Evolutionary conservation across 2,888 invertebrate species (phyloP), one percentile per base, ranked within the genome.

Genomic region (Drosophila monieri): DNA sequence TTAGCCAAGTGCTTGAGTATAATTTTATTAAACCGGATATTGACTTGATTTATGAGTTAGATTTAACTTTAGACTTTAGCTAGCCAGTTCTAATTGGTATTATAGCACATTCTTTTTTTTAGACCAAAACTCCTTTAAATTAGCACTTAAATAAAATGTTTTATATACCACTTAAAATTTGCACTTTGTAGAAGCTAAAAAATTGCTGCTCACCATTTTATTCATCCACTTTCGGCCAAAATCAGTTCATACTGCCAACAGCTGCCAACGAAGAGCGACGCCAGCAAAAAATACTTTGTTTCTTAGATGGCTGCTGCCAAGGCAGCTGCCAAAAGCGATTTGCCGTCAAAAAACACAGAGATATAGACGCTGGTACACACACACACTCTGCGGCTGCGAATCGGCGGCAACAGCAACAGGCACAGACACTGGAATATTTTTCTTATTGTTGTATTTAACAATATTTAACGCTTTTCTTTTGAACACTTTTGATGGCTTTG

Each of bases 161-260:
- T 76, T 57, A 46, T 21, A 35, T 49, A 8, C 10, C 9, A 56
- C 46, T 62, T 57, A 68, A 66, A 55, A 23, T 74, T 85, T 69
- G 64, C 61, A 58, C 2, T 30, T 46, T 35, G 2, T 39, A 43
- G 9, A 43, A 6, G 14, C 3, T n/a, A 37, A 73, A 76, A 69
- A 74, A 27, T 5, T 14, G 48, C 37, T 55, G 67, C 88, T 88
- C 62, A 88, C 88, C 88, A 88, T 88, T 86, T 79, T 86, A 71
- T 88, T 77, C 62, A 66, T 71, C 35, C 76, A 77, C 76, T 69
- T 65, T 77, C 79, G 78, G 72, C 76, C 67, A 76, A 88, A 86
- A 86, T 88, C 89, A 88, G 74, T 80, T 78, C 89, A 88, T 88
- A 74, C 79, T 88, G 81, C 78, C 77, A 88, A 77, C 88, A 88